phyloP scores from a whole-genome alignment of 2,797 vertebrate genomes.

The Peromyscus attwateri region DNA sequence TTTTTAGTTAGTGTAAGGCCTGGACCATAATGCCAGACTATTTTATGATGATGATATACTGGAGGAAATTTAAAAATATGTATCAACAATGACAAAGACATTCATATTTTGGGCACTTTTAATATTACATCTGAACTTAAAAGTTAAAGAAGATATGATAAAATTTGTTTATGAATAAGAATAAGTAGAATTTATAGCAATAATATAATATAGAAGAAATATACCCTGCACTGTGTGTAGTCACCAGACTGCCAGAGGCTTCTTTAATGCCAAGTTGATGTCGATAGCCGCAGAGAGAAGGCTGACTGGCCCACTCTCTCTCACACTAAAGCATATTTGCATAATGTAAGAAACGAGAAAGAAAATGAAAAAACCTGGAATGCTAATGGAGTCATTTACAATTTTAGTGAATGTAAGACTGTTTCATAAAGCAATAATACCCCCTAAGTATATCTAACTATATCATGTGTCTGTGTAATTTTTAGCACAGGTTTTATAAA shows the following conservation, averaged over 20 bases:
- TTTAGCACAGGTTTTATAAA: constrained; percentile 46
- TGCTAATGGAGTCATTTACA: constrained; percentile 27
- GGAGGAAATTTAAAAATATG: not conserved
- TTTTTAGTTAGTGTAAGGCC: not conserved
- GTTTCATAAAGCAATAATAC: constrained; percentile 1
- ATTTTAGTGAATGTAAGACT: not conserved
- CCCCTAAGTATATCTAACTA: not conserved
- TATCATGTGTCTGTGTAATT: not conserved
- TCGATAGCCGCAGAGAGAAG: not conserved
- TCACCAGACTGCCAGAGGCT: not conserved
- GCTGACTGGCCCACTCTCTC: not conserved
- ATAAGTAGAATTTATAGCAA: not conserved
- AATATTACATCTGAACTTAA: not conserved
- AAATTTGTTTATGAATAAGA: not conserved
- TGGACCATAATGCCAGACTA: not conserved
- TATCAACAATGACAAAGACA: not conserved
- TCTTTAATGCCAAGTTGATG: not conserved
- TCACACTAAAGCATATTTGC: not conserved
- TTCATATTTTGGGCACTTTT: not conserved
- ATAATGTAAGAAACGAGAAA: not conserved
- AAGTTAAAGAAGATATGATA: not conserved
- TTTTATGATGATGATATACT: not conserved
- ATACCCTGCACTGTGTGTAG: not conserved
- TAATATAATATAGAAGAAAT: not conserved
- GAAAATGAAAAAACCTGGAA: not conserved